Percentiles rank a stretch among this genome's conserved stretches.
These are phyloP conservation scores for Drosophila greeni DNA, from an alignment of 2,888 invertebrate species.

Conservation along the genomic window DNA sequence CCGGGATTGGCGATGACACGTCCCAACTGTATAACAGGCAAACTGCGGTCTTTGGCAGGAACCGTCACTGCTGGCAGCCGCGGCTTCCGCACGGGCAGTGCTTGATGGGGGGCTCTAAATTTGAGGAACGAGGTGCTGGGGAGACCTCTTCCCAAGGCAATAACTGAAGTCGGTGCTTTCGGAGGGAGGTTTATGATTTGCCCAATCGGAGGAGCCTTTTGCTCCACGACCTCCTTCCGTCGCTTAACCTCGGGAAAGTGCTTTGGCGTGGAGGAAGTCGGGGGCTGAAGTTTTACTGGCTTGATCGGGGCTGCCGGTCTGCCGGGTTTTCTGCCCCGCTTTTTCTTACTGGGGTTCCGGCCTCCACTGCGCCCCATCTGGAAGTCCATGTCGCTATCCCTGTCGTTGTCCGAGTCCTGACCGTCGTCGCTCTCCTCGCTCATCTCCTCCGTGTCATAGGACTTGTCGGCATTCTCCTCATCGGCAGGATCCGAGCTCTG, in stretches of 20 bases:
- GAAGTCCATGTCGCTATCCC: slow-evolving; percentile 83
- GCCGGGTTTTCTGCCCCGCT: slow-evolving; percentile 51
- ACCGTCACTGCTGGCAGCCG: slow-evolving; percentile 8
- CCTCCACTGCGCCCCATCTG: slow-evolving; percentile 80
- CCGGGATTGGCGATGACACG: slow-evolving; percentile 18
- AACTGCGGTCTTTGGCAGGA: slow-evolving; percentile 47
- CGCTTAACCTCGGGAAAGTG: slow-evolving; percentile 47
- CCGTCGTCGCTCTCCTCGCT: slow-evolving; percentile 80
- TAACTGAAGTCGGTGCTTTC: slow-evolving; percentile 51
- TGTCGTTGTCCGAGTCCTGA: slow-evolving; percentile 79
- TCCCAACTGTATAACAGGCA: slow-evolving; percentile 61
- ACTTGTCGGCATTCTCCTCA: slow-evolving; percentile 52
- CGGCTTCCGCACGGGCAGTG: slow-evolving; percentile 29
- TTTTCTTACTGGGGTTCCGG: slow-evolving; percentile 72
- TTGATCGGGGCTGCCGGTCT: slow-evolving; percentile 22
- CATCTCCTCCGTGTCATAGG: slow-evolving; percentile 69
- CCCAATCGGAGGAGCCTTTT: slow-evolving; percentile 49
- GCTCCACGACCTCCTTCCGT: slow-evolving; percentile 40
- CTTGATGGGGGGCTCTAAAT: slow-evolving; percentile 46
- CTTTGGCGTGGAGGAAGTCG: slow-evolving; percentile 2
- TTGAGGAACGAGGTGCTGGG: slow-evolving; percentile 59
- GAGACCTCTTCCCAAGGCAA: slow-evolving; percentile 52
- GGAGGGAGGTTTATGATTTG: slow-evolving; percentile 55
- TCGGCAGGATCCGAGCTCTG: slow-evolving; percentile 58
- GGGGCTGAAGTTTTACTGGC: slow-evolving; percentile 18